phyloP scores from a whole-genome alignment of 92 coral and sea anemone genomes.

The Nematostella vectensis region DNA sequence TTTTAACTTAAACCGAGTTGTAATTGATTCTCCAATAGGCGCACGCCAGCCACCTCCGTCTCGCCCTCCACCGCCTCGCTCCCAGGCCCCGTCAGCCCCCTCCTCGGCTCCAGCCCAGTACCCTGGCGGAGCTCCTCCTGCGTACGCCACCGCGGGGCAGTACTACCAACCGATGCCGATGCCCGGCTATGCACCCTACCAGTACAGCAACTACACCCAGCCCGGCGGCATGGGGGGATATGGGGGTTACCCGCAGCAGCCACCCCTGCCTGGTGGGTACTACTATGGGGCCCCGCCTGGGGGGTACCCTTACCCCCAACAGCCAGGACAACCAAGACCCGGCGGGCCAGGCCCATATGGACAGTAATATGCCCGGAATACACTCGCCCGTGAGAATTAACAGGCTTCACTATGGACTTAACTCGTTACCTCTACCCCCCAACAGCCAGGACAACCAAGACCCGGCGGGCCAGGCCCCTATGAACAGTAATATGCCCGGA shows the following conservation, averaged over 20 bases:
- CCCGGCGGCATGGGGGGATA: conserved; percentile 83
- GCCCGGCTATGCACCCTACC: conserved; percentile 80
- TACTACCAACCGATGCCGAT: conserved; percentile 86
- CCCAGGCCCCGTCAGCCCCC: conserved; percentile 35
- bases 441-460: conserved; percentile 59
- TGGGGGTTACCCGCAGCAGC: conserved; percentile 53
- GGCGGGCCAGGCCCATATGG: conserved; percentile 29
- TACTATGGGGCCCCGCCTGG: conserved; percentile 65
- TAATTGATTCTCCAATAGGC: too few relatives aligned
- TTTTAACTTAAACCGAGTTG: too few relatives aligned
- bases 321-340: conserved; percentile 62
- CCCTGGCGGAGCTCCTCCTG: conserved; percentile 35
- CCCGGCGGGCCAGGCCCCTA: conserved; percentile 35
- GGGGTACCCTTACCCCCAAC: conserved; percentile 56
- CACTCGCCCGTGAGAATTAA: too few relatives aligned
- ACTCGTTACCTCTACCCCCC: conserved; percentile 35
- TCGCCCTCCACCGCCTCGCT: conserved; percentile 75
- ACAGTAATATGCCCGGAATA: too few relatives aligned
- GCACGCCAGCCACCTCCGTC: conserved; percentile 38
- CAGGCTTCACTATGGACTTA: too few relatives aligned
- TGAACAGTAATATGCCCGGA: too few relatives aligned
- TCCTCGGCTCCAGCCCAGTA: conserved; percentile 46
- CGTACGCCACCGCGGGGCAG: conserved; percentile 22
- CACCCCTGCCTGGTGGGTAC: conserved; percentile 67
- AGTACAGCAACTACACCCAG: conserved; percentile 69